Evolutionary conservation across 2,888 invertebrate genomes (phyloP).

Genomic region (Papilio protenor): DNA sequence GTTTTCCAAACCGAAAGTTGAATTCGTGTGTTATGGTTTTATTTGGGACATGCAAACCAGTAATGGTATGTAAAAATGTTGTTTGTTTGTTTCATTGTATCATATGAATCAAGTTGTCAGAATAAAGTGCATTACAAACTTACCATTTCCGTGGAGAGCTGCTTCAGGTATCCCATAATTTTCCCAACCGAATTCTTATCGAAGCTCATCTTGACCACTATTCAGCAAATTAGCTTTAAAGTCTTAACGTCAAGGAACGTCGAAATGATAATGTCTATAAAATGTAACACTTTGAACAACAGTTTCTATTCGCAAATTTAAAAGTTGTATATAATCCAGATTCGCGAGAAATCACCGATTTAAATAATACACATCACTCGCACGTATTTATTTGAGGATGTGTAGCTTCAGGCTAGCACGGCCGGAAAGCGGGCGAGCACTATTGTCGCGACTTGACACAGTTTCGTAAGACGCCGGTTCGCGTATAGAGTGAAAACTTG

Average conservation of each 20-base stretch:
- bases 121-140: conserved; percentile 50
- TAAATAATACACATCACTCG: conserved; percentile 66
- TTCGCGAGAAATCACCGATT: conserved; percentile 66
- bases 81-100: neutral
- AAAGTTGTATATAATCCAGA: conserved; percentile 72
- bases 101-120: neutral
- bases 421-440: conserved; percentile 51
- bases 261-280: conserved; percentile 75
- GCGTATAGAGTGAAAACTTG: conserved; percentile 52
- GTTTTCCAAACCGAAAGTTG: conserved; percentile 64
- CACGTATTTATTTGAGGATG: conserved; percentile 46
- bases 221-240: conserved; percentile 51
- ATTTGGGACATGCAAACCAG: neutral
- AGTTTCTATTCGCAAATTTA: conserved; percentile 59
- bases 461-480: conserved; percentile 55
- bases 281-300: conserved; percentile 65
- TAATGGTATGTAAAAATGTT: neutral
- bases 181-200: conserved; percentile 82
- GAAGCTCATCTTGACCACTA: conserved; percentile 79
- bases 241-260: conserved; percentile 71
- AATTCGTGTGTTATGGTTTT: conserved; percentile 50
- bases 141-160: conserved; percentile 82
- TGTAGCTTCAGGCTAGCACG: conserved; percentile 38
- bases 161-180: conserved; percentile 80
- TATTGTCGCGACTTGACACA: conserved; percentile 67